Conservation (phyloP, 1,140 invertebrate species). For the Atta texana region DNA sequence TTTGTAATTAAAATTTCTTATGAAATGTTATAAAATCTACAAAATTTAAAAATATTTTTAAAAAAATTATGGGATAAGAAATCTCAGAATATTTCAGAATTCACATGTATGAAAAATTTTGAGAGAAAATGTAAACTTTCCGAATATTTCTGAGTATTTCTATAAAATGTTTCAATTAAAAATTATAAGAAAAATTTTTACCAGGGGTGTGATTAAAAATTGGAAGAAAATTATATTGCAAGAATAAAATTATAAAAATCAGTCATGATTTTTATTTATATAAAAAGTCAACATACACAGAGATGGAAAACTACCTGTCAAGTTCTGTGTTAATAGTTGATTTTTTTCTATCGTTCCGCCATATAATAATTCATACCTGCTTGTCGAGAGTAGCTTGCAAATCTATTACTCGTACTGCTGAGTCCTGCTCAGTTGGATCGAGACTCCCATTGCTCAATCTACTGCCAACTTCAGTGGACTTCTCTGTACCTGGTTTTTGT, state of each 20-base stretch:
- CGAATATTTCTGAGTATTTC: too few relatives aligned
- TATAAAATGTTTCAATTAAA: too few relatives aligned
- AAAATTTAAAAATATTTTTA: too few relatives aligned
- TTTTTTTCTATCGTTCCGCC: conserved; percentile 35
- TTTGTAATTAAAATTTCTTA: too few relatives aligned
- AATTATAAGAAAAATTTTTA: too few relatives aligned
- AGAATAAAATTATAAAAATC: not conserved
- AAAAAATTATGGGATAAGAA: too few relatives aligned
- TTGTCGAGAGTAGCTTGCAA: conserved; percentile 96
- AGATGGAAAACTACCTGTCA: conserved; percentile 55
- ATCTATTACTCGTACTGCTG: conserved; percentile 91
- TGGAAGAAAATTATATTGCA: not conserved
- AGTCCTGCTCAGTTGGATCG: conserved; percentile 88
- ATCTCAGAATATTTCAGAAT: too few relatives aligned
- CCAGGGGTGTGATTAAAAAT: too few relatives aligned
- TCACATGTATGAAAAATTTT: too few relatives aligned
- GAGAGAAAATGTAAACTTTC: too few relatives aligned
- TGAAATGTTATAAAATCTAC: too few relatives aligned
- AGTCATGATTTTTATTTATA: not conserved
- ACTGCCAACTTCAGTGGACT: conserved; percentile 76
- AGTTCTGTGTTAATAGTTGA: conserved; percentile 26
- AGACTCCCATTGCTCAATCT: conserved; percentile 87
- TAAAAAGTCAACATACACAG: conserved; percentile 9
- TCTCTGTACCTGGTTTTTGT: conserved; percentile 80
- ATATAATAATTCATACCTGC: conserved; percentile 89